These are phyloP conservation scores for Gorsachius goisagi DNA, from an alignment of 2,113 vertebrate species.

Conservation along the genomic window DNA sequence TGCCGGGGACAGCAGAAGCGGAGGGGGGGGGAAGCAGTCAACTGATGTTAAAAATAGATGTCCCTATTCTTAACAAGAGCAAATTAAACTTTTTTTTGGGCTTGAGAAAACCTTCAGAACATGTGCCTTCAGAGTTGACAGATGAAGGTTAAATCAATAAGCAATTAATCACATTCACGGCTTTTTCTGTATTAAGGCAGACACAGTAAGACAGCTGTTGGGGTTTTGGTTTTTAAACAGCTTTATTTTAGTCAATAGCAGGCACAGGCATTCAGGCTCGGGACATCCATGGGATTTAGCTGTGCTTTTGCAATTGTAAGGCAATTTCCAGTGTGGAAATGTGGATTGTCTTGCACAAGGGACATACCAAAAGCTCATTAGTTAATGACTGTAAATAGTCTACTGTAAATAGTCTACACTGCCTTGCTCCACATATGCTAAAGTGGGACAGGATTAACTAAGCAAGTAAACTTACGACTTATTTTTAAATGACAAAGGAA, in stretches of 20 bases:
- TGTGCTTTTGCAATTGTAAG: conserved; percentile 9
- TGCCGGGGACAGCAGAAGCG: not conserved
- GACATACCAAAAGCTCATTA: not conserved
- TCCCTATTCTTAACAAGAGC: not conserved
- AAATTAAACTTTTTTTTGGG: not conserved
- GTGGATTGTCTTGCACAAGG: conserved; percentile 30
- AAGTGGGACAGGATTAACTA: conserved; percentile 31
- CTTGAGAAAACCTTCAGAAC: not conserved
- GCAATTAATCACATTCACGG: not conserved
- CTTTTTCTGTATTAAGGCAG: not conserved
- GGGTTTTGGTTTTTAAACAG: not conserved
- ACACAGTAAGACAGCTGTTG: not conserved
- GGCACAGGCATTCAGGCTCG: not conserved
- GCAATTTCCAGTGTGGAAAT: conserved; percentile 26
- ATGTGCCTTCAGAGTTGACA: not conserved
- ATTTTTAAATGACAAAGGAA: conserved; percentile 26
- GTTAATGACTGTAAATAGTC: conserved; percentile 5
- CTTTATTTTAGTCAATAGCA: not conserved
- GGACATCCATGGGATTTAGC: not conserved
- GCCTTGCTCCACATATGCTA: conserved; percentile 5
- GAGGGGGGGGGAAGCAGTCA: not conserved
- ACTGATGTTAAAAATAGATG: not conserved
- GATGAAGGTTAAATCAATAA: not conserved
- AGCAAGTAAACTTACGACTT: conserved; percentile 5
- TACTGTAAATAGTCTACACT: not conserved